Conservation (phyloP, 2,888 invertebrate species). For the Cheilosia pagana region DNA sequence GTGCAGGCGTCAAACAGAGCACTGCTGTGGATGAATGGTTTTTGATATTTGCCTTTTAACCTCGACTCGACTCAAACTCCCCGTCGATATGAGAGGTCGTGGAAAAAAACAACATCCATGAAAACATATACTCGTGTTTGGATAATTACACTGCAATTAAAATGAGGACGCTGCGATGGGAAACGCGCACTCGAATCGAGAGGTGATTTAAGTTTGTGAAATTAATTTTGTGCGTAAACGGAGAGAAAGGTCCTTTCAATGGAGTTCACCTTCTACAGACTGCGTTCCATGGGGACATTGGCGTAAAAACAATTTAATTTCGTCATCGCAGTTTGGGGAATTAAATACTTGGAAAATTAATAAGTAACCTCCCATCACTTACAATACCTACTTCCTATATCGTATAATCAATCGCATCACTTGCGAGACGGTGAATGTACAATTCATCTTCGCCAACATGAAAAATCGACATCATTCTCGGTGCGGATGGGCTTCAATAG, state of each 20-base stretch:
- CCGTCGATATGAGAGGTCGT: neutral
- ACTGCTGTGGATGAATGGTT: conserved; percentile 28
- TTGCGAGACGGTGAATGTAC: conserved; percentile 10
- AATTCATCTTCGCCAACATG: conserved; percentile 63
- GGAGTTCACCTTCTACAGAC: too few species aligned
- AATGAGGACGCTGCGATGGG: conserved; percentile 10
- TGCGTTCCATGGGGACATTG: too few species aligned
- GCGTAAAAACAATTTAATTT: too few species aligned
- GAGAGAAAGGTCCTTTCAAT: too few species aligned
- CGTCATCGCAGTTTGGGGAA: too few species aligned
- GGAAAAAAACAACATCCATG: neutral
- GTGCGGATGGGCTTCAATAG: conserved; percentile 36
- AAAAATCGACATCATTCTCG: conserved; percentile 56
- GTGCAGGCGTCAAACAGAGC: neutral
- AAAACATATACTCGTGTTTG: neutral
- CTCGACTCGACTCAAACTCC: neutral
- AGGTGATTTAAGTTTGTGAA: conserved; percentile 9
- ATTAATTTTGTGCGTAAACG: too few species aligned
- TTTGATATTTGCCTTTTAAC: conserved; percentile 34
- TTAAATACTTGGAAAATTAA: neutral
- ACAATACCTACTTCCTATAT: conserved; percentile 22
- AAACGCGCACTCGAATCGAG: conserved; percentile 39
- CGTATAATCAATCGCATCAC: conserved; percentile 53
- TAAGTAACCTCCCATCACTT: conserved; percentile 35
- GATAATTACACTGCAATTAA: conserved; percentile 34